Evolutionary conservation across 92 coral and sea anemone species (phyloP).

Genomic region (Phenganax subtilis): DNA sequence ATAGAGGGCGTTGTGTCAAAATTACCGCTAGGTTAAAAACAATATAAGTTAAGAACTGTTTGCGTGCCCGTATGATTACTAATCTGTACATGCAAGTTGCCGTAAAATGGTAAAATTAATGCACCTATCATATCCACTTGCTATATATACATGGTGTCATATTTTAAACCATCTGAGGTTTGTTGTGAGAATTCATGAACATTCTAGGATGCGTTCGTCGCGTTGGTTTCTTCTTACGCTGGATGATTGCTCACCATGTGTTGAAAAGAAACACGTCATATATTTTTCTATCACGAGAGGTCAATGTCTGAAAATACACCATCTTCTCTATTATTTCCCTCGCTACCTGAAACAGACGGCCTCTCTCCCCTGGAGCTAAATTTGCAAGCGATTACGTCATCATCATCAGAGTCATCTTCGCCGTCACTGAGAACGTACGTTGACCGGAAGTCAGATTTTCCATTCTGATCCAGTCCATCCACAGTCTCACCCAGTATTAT

Average conservation of each 20-base stretch:
- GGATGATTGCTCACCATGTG: not conserved
- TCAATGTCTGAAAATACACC: slow-evolving; percentile 23
- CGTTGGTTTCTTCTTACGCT: too few relatives aligned
- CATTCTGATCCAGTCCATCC: slow-evolving; percentile 26
- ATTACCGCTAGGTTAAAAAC: too few relatives aligned
- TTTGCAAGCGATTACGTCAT: not conserved
- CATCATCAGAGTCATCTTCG: slow-evolving; percentile 20
- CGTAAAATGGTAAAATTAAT: too few relatives aligned
- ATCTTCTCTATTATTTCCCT: slow-evolving; percentile 35
- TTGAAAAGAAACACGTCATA: not conserved
- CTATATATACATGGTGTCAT: too few relatives aligned
- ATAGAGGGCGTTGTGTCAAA: too few relatives aligned
- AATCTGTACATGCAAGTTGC: too few relatives aligned
- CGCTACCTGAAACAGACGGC: slow-evolving; percentile 38
- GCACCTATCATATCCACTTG: too few relatives aligned
- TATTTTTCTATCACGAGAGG: not conserved
- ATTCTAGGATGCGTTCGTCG: too few relatives aligned
- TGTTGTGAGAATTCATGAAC: too few relatives aligned
- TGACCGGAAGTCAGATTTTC: slow-evolving; percentile 1
- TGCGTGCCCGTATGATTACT: too few relatives aligned
- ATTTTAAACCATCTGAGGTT: too few relatives aligned
- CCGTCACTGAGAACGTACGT: slow-evolving; percentile 4
- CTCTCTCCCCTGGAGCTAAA: slow-evolving; percentile 19
- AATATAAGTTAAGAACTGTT: too few relatives aligned
- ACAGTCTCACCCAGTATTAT: slow-evolving; percentile 27